A percentile compares a stretch with the other conserved stretches of the same genome.
Evolutionary conservation across 2,888 invertebrate genomes (phyloP).

Genomic region (Litoditis marina): DNA sequence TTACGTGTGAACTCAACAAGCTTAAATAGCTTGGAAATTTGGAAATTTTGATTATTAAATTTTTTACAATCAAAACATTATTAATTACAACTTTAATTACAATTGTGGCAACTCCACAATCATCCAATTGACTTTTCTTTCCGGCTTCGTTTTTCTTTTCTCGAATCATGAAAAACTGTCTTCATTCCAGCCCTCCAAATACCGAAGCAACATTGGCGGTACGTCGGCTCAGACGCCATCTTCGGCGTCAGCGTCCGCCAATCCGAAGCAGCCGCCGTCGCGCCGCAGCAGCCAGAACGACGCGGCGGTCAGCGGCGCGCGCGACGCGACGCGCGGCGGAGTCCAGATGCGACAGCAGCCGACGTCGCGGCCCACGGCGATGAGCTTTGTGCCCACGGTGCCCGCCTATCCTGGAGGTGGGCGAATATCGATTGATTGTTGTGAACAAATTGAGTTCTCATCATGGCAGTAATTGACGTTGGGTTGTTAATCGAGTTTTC

Average conservation of each 20-base stretch:
- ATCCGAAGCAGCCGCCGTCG: conserved; percentile 22
- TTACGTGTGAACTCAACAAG: no score
- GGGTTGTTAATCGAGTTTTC: no score
- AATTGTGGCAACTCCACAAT: no score
- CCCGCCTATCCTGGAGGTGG: no score
- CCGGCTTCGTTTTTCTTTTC: not conserved
- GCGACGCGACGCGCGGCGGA: conserved; percentile 1
- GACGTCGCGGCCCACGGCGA: conserved; percentile 21
- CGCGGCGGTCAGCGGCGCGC: conserved; percentile 16
- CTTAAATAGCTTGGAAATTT: no score
- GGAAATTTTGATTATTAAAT: no score
- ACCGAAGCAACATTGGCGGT: conserved; percentile 15
- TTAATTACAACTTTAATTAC: no score
- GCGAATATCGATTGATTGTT: no score
- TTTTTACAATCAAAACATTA: no score
- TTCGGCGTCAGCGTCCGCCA: conserved; percentile 24
- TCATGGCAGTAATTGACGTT: no score
- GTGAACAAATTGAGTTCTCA: no score
- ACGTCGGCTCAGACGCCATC: conserved; percentile 21
- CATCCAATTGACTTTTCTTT: no score
- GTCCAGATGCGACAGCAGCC: conserved; percentile 38
- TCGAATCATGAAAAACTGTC: not conserved
- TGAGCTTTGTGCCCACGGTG: conserved; percentile 14
- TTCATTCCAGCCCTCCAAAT: conserved; percentile 39
- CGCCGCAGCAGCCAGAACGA: conserved; percentile 35